These are phyloP conservation scores for Erythrolamprus reginae DNA, from an alignment of 2,113 vertebrate species.

Conservation along the genomic window DNA sequence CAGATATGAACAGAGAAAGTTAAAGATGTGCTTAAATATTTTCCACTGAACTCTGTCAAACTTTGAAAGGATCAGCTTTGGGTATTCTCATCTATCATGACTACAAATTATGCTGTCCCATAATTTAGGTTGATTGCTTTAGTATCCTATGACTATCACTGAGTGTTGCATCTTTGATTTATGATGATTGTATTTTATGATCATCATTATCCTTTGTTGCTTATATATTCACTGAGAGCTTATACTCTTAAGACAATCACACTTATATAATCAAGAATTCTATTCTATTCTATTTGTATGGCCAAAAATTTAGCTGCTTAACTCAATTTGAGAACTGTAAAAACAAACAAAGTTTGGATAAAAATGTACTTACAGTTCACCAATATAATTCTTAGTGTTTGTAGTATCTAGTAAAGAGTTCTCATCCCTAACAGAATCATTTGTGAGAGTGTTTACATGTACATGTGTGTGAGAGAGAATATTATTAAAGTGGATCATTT, in stretches of 20 bases:
- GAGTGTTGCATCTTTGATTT: no score
- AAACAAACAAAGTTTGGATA: not conserved
- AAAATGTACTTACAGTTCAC: not conserved
- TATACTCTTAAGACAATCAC: no score
- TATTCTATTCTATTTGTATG: not conserved
- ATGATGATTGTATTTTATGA: no score
- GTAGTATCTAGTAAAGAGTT: not conserved
- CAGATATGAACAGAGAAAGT: not conserved
- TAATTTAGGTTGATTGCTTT: no score
- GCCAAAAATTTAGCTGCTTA: not conserved
- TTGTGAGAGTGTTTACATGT: not conserved
- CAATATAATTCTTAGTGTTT: not conserved
- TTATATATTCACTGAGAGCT: no score
- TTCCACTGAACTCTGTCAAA: not conserved
- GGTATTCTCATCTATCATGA: no score
- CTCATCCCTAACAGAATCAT: not conserved
- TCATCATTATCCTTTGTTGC: no score
- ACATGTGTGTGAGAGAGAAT: not conserved
- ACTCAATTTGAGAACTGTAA: not conserved
- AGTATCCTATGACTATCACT: no score
- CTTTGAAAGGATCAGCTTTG: not conserved
- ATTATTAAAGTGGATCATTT: not conserved
- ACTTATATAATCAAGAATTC: no score
- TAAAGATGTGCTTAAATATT: not conserved
- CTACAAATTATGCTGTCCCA: no score